Evolutionary conservation across 1,140 invertebrate species (phyloP).

Genomic region (Pteromalus puparum): DNA sequence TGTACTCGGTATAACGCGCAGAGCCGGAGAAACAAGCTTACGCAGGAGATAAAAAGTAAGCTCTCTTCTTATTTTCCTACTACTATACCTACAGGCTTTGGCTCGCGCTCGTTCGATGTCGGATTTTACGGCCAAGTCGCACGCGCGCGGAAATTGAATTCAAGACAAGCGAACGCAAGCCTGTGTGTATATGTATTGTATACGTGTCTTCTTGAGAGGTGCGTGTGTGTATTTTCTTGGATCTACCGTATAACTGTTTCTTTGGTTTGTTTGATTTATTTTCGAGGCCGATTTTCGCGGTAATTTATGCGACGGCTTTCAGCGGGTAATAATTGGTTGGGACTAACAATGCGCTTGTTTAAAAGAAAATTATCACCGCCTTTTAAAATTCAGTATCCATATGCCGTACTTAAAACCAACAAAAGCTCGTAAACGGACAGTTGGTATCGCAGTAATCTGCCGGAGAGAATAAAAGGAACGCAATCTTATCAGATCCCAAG

Average conservation of each 20-base stretch:
- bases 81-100: neutral
- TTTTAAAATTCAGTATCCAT: neutral
- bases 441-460: neutral
- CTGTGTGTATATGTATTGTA: neutral
- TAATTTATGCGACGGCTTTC: too few species aligned
- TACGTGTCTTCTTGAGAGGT: neutral
- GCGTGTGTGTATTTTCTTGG: neutral
- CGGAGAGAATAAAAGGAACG: neutral
- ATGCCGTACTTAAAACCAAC: neutral
- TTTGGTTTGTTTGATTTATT: too few species aligned
- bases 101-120: slow-evolving; percentile 33
- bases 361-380: neutral
- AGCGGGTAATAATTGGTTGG: too few species aligned
- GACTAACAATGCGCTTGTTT: too few species aligned
- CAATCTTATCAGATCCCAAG: slow-evolving; percentile 1
- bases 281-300: too few species aligned
- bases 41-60: neutral
- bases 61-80: slow-evolving; percentile 21
- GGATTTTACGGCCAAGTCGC: slow-evolving; percentile 33
- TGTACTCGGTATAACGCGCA: neutral
- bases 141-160: slow-evolving; percentile 35
- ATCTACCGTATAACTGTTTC: neutral
- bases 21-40: neutral
- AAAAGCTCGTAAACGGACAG: neutral
- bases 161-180: neutral